Evolutionary conservation across 2,113 vertebrate genomes (phyloP).

Genomic region (Lepus europaeus): DNA sequence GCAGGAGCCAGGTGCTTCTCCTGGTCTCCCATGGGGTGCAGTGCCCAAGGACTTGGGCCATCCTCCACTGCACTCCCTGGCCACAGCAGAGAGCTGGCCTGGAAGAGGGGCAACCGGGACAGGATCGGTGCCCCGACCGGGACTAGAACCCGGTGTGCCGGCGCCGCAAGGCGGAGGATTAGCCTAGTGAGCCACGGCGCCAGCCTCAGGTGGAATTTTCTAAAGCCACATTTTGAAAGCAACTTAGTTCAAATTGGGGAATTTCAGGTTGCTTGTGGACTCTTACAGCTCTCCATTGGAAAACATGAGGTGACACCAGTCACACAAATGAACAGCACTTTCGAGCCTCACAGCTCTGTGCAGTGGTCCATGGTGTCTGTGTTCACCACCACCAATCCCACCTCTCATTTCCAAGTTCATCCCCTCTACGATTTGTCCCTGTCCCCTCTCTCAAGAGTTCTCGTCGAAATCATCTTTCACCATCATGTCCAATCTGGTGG

Average conservation of each 20-base stretch:
- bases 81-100: too few relatives aligned
- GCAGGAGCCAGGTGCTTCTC: too few relatives aligned
- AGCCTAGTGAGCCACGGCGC: too few relatives aligned
- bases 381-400: neutral
- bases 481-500: neutral
- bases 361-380: accelerated
- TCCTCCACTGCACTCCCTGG: too few relatives aligned
- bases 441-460: neutral
- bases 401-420: neutral
- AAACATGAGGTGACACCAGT: accelerated
- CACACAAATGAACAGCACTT: neutral
- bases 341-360: neutral
- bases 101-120: too few relatives aligned
- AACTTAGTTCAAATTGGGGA: neutral
- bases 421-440: neutral
- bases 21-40: too few relatives aligned
- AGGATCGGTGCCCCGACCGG: too few relatives aligned
- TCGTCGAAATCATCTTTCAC: neutral
- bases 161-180: too few relatives aligned
- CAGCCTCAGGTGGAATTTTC: neutral
- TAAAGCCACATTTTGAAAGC: neutral
- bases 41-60: too few relatives aligned
- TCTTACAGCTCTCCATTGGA: too few relatives aligned
- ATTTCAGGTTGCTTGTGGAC: neutral
- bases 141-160: too few relatives aligned